Evolutionary conservation across 2,797 vertebrate genomes (phyloP), one percentile per base, ranked within the genome.

Genomic region (Lerista edwardsae): DNA sequence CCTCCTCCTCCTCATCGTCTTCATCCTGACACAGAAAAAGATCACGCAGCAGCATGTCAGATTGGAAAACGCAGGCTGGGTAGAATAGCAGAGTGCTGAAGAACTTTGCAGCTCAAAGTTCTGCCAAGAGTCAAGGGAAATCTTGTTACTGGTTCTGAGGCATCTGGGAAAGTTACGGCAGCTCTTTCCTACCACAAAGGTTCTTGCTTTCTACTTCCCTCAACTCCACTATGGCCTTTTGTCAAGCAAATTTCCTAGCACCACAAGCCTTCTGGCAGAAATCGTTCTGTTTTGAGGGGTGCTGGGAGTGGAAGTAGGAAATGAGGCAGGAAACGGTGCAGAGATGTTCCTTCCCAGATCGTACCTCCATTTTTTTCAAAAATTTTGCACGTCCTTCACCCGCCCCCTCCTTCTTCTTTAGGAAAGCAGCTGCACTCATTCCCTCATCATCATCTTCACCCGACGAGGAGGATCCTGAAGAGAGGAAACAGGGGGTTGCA

Each of bases 401-500:
- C 2, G 93, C 92, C 62, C 94, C 94, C 4, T 97, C 95, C 73
- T 97, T 97, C 90, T 98, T 98, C 95, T 98, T 98, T 68, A 98
- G 87, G 92, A 98, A 98, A 72, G 94, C 77, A 67, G 97, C 95
- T 8, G 96, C 97, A 0, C 96, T 94, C 39, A 96, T 92, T 1
- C 95, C 96, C 0, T 94, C 96, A 0, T 96, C 97, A 0, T 91
- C 96, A 0, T 29, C 96, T 0, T 94, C 96, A 19, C 97, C 93
- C 31, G 91, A 93, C 62, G 92, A 92, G 1, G 92, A 94, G 86
- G 94, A 93, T 17, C 86, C 94, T 94, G 71, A 29, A 68, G 14
- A 12, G 2, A 11, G 1, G 31, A 78, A 78, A 5, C 1, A 19
- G 19, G 21, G 29, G 15, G 23, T 34, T 11, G 36, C 1, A 29